These are phyloP conservation scores for Buceros bicornis DNA, from an alignment of 2,797 vertebrate genomes.

Conservation along the genomic window DNA sequence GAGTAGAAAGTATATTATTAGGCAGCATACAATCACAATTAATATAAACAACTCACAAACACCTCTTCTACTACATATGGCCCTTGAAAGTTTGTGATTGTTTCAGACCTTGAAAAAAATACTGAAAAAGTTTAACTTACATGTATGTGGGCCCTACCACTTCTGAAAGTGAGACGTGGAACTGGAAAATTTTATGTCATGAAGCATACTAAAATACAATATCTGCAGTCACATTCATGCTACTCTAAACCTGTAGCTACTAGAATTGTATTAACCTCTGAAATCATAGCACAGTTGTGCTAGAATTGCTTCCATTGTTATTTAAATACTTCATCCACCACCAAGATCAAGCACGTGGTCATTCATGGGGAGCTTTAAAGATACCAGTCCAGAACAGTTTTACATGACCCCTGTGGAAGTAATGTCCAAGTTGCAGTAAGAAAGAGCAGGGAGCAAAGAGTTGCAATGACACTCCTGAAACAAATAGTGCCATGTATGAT, in stretches of 20 bases:
- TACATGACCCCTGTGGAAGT: background rate
- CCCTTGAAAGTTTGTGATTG: background rate
- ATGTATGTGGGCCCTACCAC: background rate
- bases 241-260: background rate
- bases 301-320: background rate
- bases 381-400: background rate
- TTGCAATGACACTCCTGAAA: background rate
- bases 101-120: background rate
- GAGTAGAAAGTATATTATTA: background rate
- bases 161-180: background rate
- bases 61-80: background rate
- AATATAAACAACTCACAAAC: background rate
- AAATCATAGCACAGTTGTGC: background rate
- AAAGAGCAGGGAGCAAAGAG: background rate
- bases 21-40: background rate
- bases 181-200: background rate
- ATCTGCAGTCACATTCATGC: background rate
- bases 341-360: background rate
- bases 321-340: background rate
- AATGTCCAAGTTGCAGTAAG: background rate
- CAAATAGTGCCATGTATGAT: background rate
- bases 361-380: background rate
- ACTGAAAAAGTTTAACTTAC: background rate
- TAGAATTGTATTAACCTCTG: background rate
- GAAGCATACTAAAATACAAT: background rate